These are phyloP conservation scores for Myrmophylax atrothorax DNA, from an alignment of 2,113 vertebrate species.

Conservation along the genomic window DNA sequence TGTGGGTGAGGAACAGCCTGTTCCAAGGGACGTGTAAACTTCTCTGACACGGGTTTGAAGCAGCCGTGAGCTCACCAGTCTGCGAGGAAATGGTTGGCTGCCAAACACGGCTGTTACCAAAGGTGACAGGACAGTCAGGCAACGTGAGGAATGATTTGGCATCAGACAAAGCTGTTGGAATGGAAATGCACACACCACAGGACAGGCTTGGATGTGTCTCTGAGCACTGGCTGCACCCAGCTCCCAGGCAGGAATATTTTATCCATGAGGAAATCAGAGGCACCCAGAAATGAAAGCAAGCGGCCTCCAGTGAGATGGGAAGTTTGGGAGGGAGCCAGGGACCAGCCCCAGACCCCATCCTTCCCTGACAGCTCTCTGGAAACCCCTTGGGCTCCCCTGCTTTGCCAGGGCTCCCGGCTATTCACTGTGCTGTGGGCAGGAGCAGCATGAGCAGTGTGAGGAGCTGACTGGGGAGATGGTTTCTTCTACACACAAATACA, in stretches of 20 bases:
- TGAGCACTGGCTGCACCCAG: not conserved
- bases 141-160: not conserved
- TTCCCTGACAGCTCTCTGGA: not conserved
- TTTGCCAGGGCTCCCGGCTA: not conserved
- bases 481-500: not conserved
- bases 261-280: not conserved
- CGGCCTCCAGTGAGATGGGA: not conserved
- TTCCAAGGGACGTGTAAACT: not conserved
- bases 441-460: not conserved
- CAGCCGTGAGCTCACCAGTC: not conserved
- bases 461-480: not conserved
- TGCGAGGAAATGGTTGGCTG: constrained; percentile 43
- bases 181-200: accelerated
- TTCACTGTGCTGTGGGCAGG: not conserved
- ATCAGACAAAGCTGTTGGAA: not conserved
- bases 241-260: not conserved
- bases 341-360: accelerated
- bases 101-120: constrained; percentile 7
- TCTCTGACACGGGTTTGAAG: not conserved
- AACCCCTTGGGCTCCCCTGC: accelerated
- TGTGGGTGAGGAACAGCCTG: not conserved
- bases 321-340: not conserved
- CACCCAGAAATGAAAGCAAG: not conserved
- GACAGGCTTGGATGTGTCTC: accelerated
- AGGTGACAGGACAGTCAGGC: not conserved